These are phyloP conservation scores for Drosophila meridiana DNA, from an alignment of 2,888 invertebrate genomes.

Conservation along the genomic window DNA sequence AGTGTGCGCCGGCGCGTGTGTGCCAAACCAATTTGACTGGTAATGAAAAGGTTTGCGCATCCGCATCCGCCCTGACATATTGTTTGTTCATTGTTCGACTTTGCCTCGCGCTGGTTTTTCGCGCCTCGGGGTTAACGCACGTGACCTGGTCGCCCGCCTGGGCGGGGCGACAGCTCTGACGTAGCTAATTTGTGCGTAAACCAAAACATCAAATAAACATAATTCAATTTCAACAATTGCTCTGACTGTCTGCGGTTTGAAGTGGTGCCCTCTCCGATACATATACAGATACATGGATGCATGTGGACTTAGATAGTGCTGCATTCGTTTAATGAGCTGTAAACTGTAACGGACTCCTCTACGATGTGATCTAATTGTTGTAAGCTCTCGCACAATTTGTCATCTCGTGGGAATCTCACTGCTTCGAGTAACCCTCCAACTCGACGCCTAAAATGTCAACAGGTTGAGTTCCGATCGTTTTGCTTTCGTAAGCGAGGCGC, in stretches of 20 bases:
- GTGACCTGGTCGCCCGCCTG: constrained; percentile 65
- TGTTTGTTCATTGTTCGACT: constrained; percentile 69
- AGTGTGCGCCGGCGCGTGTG: constrained; percentile 71
- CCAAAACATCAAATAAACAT: constrained; percentile 83
- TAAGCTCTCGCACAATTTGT: constrained; percentile 20
- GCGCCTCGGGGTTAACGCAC: constrained; percentile 83
- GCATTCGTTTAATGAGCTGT: constrained; percentile 66
- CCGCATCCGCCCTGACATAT: constrained; percentile 73
- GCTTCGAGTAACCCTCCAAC: not conserved
- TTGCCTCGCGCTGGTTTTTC: constrained; percentile 80
- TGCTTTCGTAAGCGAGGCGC: constrained; percentile 21
- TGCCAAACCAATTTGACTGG: constrained; percentile 66
- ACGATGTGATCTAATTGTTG: constrained; percentile 49
- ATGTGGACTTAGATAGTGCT: constrained; percentile 17
- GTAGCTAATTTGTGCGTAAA: constrained; percentile 83
- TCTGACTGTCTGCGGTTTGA: constrained; percentile 63
- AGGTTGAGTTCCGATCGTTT: constrained; percentile 51
- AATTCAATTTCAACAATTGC: constrained; percentile 84
- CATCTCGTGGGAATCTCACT: constrained; percentile 64
- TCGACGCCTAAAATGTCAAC: constrained; percentile 50
- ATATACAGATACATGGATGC: constrained; percentile 14
- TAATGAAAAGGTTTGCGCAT: constrained; percentile 84
- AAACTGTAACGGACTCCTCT: constrained; percentile 50
- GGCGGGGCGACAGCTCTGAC: constrained; percentile 73
- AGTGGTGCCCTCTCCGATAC: constrained; percentile 47